These are phyloP conservation scores for Aelia acuminata DNA, from an alignment of 2,888 invertebrate genomes.

Conservation along the genomic window DNA sequence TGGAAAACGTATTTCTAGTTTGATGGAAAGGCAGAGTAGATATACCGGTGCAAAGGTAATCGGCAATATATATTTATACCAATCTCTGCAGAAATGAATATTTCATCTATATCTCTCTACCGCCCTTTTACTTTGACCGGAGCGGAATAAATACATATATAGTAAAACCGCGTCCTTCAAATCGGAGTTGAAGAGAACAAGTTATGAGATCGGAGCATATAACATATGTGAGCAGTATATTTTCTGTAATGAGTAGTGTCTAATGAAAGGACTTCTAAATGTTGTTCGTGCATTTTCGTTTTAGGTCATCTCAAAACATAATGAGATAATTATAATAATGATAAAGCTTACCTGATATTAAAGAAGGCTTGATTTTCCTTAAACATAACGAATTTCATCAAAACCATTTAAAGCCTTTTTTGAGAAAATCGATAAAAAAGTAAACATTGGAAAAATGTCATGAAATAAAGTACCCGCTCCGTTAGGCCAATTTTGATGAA, in stretches of 20 bases:
- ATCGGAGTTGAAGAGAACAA: background rate
- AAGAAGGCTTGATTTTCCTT: no score
- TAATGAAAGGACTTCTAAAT: no score
- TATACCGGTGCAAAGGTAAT: background rate
- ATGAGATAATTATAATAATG: no score
- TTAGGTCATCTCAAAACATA: no score
- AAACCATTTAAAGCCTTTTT: no score
- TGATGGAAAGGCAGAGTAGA: background rate
- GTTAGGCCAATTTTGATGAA: no score
- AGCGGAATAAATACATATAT: constrained; percentile 10
- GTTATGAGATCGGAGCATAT: background rate
- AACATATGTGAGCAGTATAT: constrained; percentile 8
- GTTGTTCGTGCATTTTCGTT: no score
- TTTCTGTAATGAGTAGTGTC: background rate
- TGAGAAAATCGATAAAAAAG: no score
- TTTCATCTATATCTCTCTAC: background rate
- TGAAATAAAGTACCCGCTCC: no score
- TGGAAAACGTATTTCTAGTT: constrained; percentile 19
- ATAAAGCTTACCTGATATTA: no score
- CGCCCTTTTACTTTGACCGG: background rate
- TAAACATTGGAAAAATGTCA: no score
- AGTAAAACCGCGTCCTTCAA: constrained; percentile 6
- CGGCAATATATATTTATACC: constrained; percentile 48
- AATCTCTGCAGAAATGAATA: constrained; percentile 32
- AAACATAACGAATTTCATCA: no score